Percentiles rank a stretch among this genome's conserved stretches.
These are phyloP conservation scores for Kuschelorhynchus macadamiae DNA, from an alignment of 2,888 invertebrate genomes.

Conservation along the genomic window DNA sequence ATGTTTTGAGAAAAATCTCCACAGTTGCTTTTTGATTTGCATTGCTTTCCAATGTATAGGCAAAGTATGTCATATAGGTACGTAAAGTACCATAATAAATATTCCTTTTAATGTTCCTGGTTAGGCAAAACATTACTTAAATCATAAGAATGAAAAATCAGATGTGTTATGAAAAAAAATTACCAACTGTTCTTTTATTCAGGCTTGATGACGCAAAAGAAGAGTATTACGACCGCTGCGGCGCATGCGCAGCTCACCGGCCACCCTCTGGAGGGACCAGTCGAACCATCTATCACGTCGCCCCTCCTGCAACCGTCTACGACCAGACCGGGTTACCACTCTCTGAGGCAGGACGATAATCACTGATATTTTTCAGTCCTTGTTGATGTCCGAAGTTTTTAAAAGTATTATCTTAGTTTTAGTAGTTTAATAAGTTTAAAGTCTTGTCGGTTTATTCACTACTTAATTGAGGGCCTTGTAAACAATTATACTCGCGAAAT, in stretches of 20 bases:
- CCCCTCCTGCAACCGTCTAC: conserved; percentile 66
- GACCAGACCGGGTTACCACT: conserved; percentile 65
- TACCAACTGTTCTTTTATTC: neutral
- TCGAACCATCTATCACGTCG: conserved; percentile 60
- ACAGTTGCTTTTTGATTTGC: too few species aligned
- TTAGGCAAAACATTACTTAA: too few species aligned
- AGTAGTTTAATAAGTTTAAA: conserved; percentile 12
- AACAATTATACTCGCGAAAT: too few species aligned
- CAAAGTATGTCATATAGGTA: too few species aligned
- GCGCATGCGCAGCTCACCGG: conserved; percentile 36
- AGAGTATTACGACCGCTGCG: conserved; percentile 56
- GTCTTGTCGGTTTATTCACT: too few species aligned
- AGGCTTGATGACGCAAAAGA: conserved; percentile 72
- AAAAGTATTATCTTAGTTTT: conserved; percentile 22
- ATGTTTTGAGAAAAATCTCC: too few species aligned
- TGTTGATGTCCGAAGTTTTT: neutral
- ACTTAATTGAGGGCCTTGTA: too few species aligned
- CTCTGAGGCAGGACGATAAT: conserved; percentile 61
- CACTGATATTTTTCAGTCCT: neutral
- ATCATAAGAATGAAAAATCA: too few species aligned
- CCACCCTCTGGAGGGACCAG: conserved; percentile 52
- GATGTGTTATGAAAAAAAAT: too few species aligned
- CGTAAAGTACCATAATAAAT: too few species aligned
- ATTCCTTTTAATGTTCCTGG: too few species aligned
- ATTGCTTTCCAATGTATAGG: too few species aligned